Conservation (phyloP, 2,888 invertebrate species). For the Silvanus unidentatus region DNA sequence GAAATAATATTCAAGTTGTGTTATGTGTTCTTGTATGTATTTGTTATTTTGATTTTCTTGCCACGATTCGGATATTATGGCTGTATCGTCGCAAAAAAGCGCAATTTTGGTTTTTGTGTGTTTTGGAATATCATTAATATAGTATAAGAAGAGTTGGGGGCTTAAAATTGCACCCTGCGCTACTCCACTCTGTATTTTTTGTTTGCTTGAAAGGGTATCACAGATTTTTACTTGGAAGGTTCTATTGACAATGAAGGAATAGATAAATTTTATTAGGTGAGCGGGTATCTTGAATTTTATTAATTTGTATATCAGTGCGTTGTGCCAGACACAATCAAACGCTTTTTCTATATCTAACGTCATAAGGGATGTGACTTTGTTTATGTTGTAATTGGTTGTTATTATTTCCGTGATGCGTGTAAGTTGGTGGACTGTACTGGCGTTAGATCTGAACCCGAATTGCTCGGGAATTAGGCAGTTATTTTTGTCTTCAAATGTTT, state of each 20-base stretch:
- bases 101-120: not conserved
- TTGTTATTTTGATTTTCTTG: too few species aligned
- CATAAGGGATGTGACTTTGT: not conserved
- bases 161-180: not conserved
- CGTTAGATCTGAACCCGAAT: constrained; percentile 3
- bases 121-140: not conserved
- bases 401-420: not conserved
- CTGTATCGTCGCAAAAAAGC: too few species aligned
- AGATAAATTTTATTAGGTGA: not conserved
- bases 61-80: too few species aligned
- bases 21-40: not conserved
- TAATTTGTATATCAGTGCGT: not conserved
- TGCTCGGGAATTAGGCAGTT: not conserved
- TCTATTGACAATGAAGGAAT: not conserved
- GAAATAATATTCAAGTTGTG: not conserved
- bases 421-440: constrained; percentile 4
- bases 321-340: not conserved
- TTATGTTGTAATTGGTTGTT: constrained; percentile 2
- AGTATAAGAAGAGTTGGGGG: not conserved
- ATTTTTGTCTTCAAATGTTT: not conserved
- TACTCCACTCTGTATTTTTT: not conserved
- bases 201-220: not conserved
- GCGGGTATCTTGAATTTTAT: not conserved
- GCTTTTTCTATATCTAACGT: not conserved
- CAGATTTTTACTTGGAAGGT: not conserved